Evolutionary conservation across 2,797 vertebrate species (phyloP), one percentile per base, ranked within the genome.

Genomic region (Propithecus deckenii): DNA sequence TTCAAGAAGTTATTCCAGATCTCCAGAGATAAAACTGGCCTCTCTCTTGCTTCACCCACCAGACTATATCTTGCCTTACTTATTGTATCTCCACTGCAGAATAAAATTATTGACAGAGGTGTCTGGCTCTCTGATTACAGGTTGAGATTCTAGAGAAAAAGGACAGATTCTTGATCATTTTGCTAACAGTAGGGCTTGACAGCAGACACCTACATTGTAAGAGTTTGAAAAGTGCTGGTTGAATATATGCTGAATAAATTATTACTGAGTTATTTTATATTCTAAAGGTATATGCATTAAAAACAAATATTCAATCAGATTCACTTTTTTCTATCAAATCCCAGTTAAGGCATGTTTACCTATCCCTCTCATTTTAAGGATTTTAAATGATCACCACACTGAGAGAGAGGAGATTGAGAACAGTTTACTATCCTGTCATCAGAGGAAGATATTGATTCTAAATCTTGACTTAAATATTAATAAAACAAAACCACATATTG

Each of bases 41-140:
- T 61, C 28, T 71, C 38, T 22, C 28, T 35, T 30, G 23, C 71
- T 25, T 25, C 4, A 69, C 7, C 17, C 30, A 61, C 41, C 7
- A 6, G 7, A 35, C 17, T 11, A n/a, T 3, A 50, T 8, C 28
- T 2, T 63, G 43, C 48, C 50, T 52, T 35, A n/a, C 14, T 32
- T 7, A 17, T 2, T 0, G 0, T 9, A 3, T 41, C 8, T 23
- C 61, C 55, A 10, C 15, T 30, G 0, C 7, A 4, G 6, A 71
- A 59, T 43, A 43, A 69, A 78, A 23, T n/a, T 5, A 4, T 22
- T n/a, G 50, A 35, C 43, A 35, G 20, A 43, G 0, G 0, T 3
- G 1, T 43, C 20, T 28, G 43, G 43, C n/a, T 61, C 43, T 17
- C 28, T 25, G 25, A 15, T 38, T 25, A 22, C 7, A 5, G 0